Evolutionary conservation across 2,113 vertebrate species (phyloP).

Genomic region (Catharus minimus): DNA sequence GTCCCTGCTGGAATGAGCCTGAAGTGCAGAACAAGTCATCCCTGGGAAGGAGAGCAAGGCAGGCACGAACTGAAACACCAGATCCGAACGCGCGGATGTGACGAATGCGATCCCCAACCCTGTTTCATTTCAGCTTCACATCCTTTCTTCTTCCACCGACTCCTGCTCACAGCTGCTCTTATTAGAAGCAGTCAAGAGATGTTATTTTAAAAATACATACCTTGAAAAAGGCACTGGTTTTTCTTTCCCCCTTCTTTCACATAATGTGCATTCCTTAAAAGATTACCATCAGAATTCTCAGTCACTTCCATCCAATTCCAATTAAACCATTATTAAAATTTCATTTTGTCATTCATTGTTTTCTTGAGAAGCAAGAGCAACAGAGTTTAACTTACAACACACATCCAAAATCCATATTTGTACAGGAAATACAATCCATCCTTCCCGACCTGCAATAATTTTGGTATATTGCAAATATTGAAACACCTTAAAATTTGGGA

Average conservation of each 20-base stretch:
- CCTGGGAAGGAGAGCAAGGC: not conserved
- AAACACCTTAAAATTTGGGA: not conserved
- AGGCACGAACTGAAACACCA: not conserved
- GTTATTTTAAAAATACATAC: not conserved
- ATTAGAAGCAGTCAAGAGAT: conserved; percentile 27
- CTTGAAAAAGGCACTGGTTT: not conserved
- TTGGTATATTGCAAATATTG: not conserved
- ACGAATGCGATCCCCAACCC: conserved; percentile 1
- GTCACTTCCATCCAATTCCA: not conserved
- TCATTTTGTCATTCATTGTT: not conserved
- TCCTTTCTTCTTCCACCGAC: conserved; percentile 16
- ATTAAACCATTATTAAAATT: not conserved
- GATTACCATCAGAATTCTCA: not conserved
- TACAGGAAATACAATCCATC: not conserved
- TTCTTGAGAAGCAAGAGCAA: not conserved
- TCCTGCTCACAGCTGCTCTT: conserved; percentile 46
- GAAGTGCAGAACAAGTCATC: not conserved
- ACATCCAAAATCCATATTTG: not conserved
- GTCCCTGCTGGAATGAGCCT: not conserved
- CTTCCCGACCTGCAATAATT: not conserved
- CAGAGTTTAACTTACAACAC: not conserved
- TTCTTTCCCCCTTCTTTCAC: not conserved
- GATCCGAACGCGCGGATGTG: not conserved
- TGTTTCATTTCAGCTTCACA: conserved; percentile 40
- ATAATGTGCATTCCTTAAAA: not conserved